Evolutionary conservation across 2,113 vertebrate species (phyloP).

Genomic region (Mellivora capensis): DNA sequence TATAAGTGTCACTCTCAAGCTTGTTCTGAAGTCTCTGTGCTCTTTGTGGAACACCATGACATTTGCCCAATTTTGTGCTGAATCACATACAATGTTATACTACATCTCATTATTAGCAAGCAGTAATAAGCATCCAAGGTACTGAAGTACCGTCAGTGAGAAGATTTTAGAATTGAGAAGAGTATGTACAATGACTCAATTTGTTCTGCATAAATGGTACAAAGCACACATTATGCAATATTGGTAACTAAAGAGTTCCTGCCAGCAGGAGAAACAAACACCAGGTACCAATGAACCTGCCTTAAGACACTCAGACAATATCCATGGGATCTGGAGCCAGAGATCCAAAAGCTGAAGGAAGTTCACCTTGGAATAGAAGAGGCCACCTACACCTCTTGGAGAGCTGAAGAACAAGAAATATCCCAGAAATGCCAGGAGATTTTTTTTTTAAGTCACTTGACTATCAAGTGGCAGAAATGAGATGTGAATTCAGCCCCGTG

Average conservation of each 20-base stretch:
- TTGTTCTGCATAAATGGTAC: background rate
- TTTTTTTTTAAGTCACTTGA: background rate
- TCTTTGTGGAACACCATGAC: background rate
- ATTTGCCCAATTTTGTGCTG: constrained; percentile 29
- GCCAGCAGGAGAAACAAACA: background rate
- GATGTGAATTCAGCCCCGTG: background rate
- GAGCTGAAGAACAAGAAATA: background rate
- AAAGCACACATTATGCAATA: background rate
- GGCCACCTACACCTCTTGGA: background rate
- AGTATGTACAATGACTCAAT: background rate
- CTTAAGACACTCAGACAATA: background rate
- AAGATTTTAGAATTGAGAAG: background rate
- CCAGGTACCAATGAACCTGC: background rate
- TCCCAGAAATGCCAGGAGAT: background rate
- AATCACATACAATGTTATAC: background rate
- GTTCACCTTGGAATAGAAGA: background rate
- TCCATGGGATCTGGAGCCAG: background rate
- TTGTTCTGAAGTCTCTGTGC: background rate
- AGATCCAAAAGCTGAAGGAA: background rate
- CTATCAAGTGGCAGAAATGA: background rate
- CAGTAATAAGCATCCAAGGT: background rate
- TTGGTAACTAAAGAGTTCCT: background rate
- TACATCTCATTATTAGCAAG: background rate
- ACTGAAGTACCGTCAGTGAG: background rate
- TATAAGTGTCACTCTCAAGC: background rate